Percentiles rank a stretch among this genome's conserved stretches.
Evolutionary conservation across 2,113 vertebrate genomes (phyloP).

Genomic region (Nycticebus coucang): DNA sequence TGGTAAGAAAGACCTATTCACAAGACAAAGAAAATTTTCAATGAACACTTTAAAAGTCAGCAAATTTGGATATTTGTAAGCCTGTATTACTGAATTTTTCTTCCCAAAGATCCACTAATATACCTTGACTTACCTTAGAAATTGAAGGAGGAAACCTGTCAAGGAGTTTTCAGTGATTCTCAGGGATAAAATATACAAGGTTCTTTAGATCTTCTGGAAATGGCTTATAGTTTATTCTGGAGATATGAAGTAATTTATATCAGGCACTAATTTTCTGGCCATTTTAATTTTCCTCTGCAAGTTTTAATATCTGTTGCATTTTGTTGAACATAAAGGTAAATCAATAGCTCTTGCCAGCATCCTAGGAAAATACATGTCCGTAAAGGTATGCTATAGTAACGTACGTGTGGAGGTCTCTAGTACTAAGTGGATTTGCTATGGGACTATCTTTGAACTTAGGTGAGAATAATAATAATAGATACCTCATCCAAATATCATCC

Average conservation of each 20-base stretch:
- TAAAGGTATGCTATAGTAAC: neutral
- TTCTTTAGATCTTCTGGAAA: neutral
- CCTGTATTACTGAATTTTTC: neutral
- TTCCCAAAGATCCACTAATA: neutral
- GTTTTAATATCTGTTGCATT: slow-evolving; percentile 29
- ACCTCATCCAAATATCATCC: neutral
- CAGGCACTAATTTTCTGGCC: neutral
- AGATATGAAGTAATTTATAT: neutral
- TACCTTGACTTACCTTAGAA: neutral
- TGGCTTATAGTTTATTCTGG: neutral
- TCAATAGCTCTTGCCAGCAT: neutral
- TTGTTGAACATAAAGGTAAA: neutral
- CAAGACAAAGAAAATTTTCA: neutral
- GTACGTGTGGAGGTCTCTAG: neutral
- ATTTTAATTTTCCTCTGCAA: neutral
- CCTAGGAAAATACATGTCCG: neutral
- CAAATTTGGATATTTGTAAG: neutral
- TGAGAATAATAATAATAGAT: neutral
- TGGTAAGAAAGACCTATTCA: neutral
- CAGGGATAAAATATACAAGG: neutral
- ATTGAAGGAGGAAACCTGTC: neutral
- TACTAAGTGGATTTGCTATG: neutral
- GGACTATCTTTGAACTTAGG: neutral
- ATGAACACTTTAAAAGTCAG: neutral
- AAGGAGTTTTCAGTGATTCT: neutral